Conservation (phyloP, 2,888 invertebrate genomes). For the Andricus curvator region DNA sequence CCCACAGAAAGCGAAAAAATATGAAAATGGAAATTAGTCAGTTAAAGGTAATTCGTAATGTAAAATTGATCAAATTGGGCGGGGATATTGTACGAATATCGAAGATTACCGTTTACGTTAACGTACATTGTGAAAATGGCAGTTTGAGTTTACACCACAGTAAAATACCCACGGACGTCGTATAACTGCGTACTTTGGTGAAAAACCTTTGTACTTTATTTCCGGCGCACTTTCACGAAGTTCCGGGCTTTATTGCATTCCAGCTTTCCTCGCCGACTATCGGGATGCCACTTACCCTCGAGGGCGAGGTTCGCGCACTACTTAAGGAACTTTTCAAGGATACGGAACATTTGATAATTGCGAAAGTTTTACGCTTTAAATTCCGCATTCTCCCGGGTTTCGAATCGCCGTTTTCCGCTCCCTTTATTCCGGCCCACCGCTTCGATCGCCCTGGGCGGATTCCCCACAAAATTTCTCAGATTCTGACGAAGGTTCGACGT, state of each 20-base stretch:
- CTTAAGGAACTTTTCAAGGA: constrained; percentile 73
- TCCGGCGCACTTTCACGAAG: constrained; percentile 50
- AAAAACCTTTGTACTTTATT: constrained; percentile 54
- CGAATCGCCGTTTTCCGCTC: background rate
- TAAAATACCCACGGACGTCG: constrained; percentile 41
- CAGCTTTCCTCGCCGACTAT: constrained; percentile 47
- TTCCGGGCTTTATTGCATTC: constrained; percentile 66
- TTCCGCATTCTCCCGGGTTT: background rate
- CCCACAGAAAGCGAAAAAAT: background rate
- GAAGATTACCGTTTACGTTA: background rate
- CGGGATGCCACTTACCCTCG: constrained; percentile 35
- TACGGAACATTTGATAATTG: constrained; percentile 76
- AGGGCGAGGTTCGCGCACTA: constrained; percentile 58
- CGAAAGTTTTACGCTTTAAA: constrained; percentile 73
- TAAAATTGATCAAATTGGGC: background rate
- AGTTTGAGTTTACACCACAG: background rate
- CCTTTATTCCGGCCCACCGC: background rate
- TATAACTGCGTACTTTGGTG: constrained; percentile 45
- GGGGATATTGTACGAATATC: background rate
- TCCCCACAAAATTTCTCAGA: background rate
- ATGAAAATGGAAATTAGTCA: background rate
- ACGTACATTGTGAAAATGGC: background rate
- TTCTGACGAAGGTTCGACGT: background rate
- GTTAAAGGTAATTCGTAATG: background rate
- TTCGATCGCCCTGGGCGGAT: background rate